Conservation (phyloP, 92 coral and sea anemone genomes). For the Blastomussa wellsi region DNA sequence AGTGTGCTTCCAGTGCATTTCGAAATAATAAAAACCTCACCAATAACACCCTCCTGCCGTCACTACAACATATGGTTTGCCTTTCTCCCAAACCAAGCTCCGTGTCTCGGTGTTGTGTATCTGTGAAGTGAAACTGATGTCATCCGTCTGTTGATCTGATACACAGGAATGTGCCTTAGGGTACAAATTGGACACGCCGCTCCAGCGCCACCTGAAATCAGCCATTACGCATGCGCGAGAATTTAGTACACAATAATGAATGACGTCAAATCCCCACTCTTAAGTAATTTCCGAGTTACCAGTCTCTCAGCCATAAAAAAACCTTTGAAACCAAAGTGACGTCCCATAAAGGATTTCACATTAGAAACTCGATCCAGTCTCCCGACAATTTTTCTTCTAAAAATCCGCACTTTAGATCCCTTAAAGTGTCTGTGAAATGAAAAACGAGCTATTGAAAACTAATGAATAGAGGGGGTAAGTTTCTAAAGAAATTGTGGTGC, state of each 20-base stretch:
- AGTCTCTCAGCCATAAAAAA: too few species aligned
- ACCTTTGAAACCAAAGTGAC: too few species aligned
- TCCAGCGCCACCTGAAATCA: conserved; percentile 83
- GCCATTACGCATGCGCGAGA: background rate
- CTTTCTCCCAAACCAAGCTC: conserved; percentile 73
- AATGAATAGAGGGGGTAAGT: too few species aligned
- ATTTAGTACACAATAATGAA: background rate
- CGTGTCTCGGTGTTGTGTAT: conserved; percentile 70
- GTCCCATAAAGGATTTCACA: too few species aligned
- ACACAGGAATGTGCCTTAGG: conserved; percentile 85
- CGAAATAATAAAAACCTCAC: conserved; percentile 38
- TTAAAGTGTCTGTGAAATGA: too few species aligned
- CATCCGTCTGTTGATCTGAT: conserved; percentile 68
- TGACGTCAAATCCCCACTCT: too few species aligned
- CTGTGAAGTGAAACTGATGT: conserved; percentile 73
- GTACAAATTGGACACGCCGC: conserved; percentile 77
- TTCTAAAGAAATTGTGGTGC: too few species aligned
- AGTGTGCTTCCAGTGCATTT: background rate
- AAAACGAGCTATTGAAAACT: too few species aligned
- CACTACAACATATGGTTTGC: conserved; percentile 77
- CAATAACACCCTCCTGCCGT: conserved; percentile 85
- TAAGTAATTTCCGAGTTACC: too few species aligned
- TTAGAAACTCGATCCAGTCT: too few species aligned
- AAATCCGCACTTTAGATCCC: too few species aligned
- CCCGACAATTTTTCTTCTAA: too few species aligned